These are phyloP conservation scores for Ctena decussata DNA, from an alignment of 2,888 invertebrate genomes.

Conservation along the genomic window DNA sequence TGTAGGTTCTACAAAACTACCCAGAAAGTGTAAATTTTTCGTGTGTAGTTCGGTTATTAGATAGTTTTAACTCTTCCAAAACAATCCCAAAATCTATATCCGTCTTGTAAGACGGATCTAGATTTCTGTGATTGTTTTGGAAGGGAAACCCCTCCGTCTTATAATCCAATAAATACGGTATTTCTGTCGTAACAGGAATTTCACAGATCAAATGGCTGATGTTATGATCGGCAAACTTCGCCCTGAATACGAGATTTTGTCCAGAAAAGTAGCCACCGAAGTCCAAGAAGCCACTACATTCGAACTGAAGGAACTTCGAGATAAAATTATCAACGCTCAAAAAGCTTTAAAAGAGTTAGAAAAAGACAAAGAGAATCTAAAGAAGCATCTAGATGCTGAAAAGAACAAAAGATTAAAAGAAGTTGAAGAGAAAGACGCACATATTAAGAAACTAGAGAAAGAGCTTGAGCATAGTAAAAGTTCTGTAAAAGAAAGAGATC, in stretches of 20 bases:
- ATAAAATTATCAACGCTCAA: slow-evolving; percentile 32
- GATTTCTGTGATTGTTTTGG: no score
- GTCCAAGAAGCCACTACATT: slow-evolving; percentile 33
- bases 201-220: slow-evolving; percentile 40
- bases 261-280: slow-evolving; percentile 30
- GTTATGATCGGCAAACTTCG: slow-evolving; percentile 37
- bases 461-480: slow-evolving; percentile 35
- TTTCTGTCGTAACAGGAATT: slow-evolving; percentile 33
- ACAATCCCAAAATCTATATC: no score
- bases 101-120: no score
- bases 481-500: slow-evolving; percentile 46
- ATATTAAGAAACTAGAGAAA: slow-evolving; percentile 43
- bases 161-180: no score
- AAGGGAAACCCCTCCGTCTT: no score
- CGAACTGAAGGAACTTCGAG: slow-evolving; percentile 30
- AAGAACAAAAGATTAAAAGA: slow-evolving; percentile 35
- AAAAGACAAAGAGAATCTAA: slow-evolving; percentile 30
- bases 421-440: slow-evolving; percentile 43
- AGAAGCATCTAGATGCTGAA: slow-evolving; percentile 28
- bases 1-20: no score
- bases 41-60: no score
- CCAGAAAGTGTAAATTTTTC: no score
- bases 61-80: no score
- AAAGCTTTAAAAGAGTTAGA: slow-evolving; percentile 26
- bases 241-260: slow-evolving; percentile 37